These are phyloP conservation scores for Slavum lentiscoides DNA, from an alignment of 2,888 invertebrate species.

Conservation along the genomic window DNA sequence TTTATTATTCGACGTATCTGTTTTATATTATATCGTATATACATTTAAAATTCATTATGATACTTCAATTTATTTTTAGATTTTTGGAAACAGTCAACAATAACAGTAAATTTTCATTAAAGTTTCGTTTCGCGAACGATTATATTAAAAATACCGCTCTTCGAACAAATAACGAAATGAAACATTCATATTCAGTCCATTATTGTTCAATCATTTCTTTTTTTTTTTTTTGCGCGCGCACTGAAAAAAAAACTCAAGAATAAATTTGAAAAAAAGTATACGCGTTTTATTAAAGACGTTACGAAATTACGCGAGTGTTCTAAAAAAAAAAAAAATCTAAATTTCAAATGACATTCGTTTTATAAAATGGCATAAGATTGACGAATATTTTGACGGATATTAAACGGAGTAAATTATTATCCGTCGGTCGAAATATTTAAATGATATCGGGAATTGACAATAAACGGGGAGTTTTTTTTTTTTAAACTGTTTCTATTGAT, in stretches of 20 bases:
- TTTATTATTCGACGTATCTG: no score
- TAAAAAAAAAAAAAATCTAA: slow-evolving; percentile 19
- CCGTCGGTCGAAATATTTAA: background rate
- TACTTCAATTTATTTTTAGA: background rate
- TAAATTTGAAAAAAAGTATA: no score
- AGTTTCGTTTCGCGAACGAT: background rate
- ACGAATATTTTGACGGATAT: background rate
- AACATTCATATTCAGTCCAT: background rate
- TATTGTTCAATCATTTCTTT: background rate
- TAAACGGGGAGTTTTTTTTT: no score
- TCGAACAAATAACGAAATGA: background rate
- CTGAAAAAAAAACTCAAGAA: no score
- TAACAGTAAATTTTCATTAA: background rate
- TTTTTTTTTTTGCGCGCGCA: no score
- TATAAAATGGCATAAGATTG: background rate
- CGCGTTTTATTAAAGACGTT: background rate
- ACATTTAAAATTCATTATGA: background rate
- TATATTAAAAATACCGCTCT: background rate
- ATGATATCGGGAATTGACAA: no score
- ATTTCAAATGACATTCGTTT: slow-evolving; percentile 4
- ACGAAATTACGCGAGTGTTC: background rate
- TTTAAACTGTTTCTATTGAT: no score
- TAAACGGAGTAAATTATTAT: background rate
- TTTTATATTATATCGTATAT: no score
- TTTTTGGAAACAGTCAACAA: background rate